Base-by-base conservation (phyloP, 2,797 vertebrate species). In the Menidia menidia region DNA sequence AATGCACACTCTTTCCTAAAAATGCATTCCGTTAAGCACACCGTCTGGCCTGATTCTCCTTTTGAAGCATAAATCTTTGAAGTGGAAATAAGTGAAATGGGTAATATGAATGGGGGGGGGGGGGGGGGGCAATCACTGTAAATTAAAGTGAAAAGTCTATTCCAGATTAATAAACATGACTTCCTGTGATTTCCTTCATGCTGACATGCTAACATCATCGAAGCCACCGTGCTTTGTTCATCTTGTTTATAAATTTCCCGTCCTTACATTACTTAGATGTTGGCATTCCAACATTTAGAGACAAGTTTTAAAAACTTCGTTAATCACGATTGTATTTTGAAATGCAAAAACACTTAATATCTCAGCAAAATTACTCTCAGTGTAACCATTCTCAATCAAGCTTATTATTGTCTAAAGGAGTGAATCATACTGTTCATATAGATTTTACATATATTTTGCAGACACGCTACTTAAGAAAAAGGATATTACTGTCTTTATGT, bases 1-100 rank as follows among this genome's bases (percentile, higher is more conserved):
- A 84, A 72, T 66, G 65, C 14, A 60, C 56, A 30, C 44, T 25
- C 48, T 68, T 12, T 39, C 64, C 87, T 79, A 85, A 83, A 86
- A 87, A 87, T 83, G 63, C 62, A 80, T 66, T 69, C 31, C 63
- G 64, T 78, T 71, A 70, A 73, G 45, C 51, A 68, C 54, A 52
- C 44, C 53, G 80, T 83, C 73, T n/a, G 43, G 58, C 56, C 35
- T 42, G 62, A 41, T 44, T 71, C 44, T 55, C 18, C 61, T 8
- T 4, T 47, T 13, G n/a, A 77, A 43, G 66, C 43, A 67, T 60
- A 14, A 35, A n/a, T 56, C 67, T 68, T 54, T 33, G 64, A 2
- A 64, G 42, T 67, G 60, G 68, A 47, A 45, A 2, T 70, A 65
- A 19, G 47, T 74, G 51, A 67, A 42, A 67, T 44, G 42, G 43